Evolutionary conservation across 2,113 vertebrate genomes (phyloP).

Genomic region (Rhineura floridana): DNA sequence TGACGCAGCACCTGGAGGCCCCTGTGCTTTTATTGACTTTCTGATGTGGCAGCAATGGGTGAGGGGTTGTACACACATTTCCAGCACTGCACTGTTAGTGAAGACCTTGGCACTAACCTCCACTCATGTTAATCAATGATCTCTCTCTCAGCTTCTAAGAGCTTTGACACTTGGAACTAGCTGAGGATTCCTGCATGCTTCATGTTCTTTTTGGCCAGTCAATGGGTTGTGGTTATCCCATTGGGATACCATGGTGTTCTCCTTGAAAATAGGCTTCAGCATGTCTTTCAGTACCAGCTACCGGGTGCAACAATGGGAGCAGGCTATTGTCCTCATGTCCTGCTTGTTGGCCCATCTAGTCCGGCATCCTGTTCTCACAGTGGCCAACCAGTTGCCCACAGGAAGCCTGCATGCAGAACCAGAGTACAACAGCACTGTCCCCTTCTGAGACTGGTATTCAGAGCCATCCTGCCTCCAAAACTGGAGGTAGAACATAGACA

Average conservation of each 20-base stretch:
- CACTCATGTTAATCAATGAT: not conserved
- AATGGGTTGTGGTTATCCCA: too few species aligned
- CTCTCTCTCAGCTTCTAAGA: not conserved
- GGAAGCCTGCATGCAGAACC: too few species aligned
- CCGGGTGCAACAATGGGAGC: not conserved
- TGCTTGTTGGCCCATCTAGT: too few species aligned
- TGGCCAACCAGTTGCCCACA: too few species aligned
- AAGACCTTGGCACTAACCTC: slow-evolving; percentile 20
- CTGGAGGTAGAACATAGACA: too few species aligned
- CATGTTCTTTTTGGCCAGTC: not conserved
- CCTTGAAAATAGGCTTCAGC: not conserved
- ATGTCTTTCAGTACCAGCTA: too few species aligned
- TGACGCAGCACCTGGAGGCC: slow-evolving; percentile 46
- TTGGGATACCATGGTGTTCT: not conserved
- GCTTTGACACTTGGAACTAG: not conserved
- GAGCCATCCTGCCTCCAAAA: too few species aligned
- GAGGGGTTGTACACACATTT: not conserved
- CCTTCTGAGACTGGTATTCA: too few species aligned
- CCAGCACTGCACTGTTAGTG: not conserved
- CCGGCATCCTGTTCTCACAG: too few species aligned
- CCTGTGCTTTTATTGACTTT: slow-evolving; percentile 42
- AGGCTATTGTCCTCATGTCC: not conserved
- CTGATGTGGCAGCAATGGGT: slow-evolving; percentile 7
- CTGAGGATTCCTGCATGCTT: not conserved
- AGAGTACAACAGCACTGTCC: too few species aligned